A percentile compares a stretch with the other conserved stretches of the same genome.
phyloP scores from a whole-genome alignment of 1,140 invertebrate species.

The Panulirus ornatus region DNA sequence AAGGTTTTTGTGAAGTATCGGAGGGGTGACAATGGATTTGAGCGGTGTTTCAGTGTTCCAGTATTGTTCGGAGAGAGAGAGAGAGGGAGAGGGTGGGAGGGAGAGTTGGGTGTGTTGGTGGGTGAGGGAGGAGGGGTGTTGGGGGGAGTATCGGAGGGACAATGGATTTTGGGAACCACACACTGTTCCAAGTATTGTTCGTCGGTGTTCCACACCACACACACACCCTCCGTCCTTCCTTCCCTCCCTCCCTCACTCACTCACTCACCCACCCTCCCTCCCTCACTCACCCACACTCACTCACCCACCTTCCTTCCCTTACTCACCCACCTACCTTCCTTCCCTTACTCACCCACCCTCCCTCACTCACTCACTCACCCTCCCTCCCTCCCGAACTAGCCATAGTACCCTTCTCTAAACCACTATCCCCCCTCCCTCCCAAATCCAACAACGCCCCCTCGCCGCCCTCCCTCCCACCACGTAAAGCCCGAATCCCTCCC shows the following conservation, averaged over 20 bases:
- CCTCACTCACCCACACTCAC: too few species aligned
- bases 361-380: neutral
- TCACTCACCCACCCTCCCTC: too few species aligned
- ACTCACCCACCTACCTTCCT: neutral
- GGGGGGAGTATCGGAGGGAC: neutral
- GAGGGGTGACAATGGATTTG: slow-evolving; percentile 67
- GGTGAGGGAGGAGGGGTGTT: neutral
- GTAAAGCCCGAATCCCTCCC: neutral
- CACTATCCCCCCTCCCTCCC: too few species aligned
- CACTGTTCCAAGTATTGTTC: neutral
- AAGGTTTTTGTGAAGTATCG: slow-evolving; percentile 68
- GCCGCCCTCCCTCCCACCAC: neutral
- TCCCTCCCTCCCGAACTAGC: neutral
- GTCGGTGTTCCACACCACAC: too few species aligned
- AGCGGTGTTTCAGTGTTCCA: slow-evolving; percentile 58
- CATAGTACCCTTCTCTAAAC: neutral
- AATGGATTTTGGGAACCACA: neutral
- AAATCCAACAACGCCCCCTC: neutral
- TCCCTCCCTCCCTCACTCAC: too few species aligned
- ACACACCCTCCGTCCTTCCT: too few species aligned
- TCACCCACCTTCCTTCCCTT: neutral
- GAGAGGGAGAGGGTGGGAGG: neutral
- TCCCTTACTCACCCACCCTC: neutral
- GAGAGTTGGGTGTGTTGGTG: neutral
- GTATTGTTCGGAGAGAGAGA: slow-evolving; percentile 41